A percentile compares a stretch with the other conserved stretches of the same genome.
These are phyloP conservation scores for Diabrotica virgifera DNA, from an alignment of 1,140 invertebrate species.

Conservation along the genomic window DNA sequence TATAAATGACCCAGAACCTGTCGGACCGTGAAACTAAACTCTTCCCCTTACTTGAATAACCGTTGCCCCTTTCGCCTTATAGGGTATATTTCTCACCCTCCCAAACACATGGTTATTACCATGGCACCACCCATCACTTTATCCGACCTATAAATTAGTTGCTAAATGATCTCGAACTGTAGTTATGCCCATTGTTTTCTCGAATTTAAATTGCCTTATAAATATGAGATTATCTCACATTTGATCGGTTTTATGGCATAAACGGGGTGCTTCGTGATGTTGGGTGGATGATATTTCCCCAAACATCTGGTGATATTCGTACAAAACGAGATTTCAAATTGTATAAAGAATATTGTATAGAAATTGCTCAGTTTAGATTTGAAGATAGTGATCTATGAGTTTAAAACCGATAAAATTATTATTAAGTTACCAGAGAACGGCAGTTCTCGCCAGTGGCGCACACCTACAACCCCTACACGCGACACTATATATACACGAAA, in stretches of 20 bases:
- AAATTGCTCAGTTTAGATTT: too few species aligned
- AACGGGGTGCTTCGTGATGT: constrained; percentile 7
- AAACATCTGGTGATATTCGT: constrained; percentile 24
- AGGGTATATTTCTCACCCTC: constrained; percentile 6
- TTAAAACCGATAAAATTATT: too few species aligned
- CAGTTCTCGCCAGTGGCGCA: too few species aligned
- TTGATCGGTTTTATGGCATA: constrained; percentile 31
- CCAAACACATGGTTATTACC: constrained; percentile 3
- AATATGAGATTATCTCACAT: constrained; percentile 37
- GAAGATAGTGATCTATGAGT: too few species aligned
- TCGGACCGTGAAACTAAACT: too few species aligned
- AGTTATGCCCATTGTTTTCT: constrained; percentile 35
- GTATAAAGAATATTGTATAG: not conserved
- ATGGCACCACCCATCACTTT: constrained; percentile 19
- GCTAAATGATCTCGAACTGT: constrained; percentile 21
- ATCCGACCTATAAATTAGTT: constrained; percentile 20
- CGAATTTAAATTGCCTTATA: constrained; percentile 43
- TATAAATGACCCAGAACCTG: too few species aligned
- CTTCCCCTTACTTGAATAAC: too few species aligned
- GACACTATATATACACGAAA: too few species aligned
- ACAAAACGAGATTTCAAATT: constrained; percentile 4
- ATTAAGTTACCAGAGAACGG: too few species aligned
- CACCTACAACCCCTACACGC: too few species aligned
- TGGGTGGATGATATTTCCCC: constrained; percentile 15
- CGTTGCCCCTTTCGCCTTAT: not conserved